Evolutionary conservation across 1,140 invertebrate genomes (phyloP), one percentile per base, ranked within the genome.

Genomic region (Mamestra configurata): DNA sequence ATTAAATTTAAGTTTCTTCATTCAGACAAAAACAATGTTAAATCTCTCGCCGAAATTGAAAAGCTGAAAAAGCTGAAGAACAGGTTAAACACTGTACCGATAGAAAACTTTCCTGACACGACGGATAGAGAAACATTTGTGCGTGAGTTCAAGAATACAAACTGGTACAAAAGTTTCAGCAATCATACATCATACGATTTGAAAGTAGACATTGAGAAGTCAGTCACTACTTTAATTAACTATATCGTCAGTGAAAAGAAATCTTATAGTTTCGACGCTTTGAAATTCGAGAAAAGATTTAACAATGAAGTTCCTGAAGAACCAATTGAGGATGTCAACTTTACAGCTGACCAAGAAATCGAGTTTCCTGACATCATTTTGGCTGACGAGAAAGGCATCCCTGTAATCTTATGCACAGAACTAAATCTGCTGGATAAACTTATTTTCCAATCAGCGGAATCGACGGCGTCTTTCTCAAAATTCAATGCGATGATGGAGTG

Each of bases 401-500:
- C 86, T 55, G 86, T 88, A 31, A 59, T 88, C 57, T 53, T 85
- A 57, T 18, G 85, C 40, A 80, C 81, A 24, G 46, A 83, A 27
- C 55, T 83, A 0, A 82, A 82, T 77, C 55, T 88, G 59, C 66
- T 86, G 31, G 80, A 86, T 7, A 87, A 87, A 83, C 80, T 87
- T 3, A 87, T 87, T 72, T 87, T 87, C 31, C 80, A 86, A 83
- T 13, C 7, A 8, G 3, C 40, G 3, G 8, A 43, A 3, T 37
- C 35, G 40, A 43, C 11, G 13, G 11, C 82, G 10, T 85, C 84
- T 79, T 88, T 88, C 57, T 83, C 46, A 40, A 88, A 86, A 55
- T 88, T 88, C 37, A 86, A 88, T 80, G 61, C 83, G 8, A 53
- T 72, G 10, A 85, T 85, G 78, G 86, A 86, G 11, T 88, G 86